These are phyloP conservation scores for Apus apus DNA, from an alignment of 2,113 vertebrate species.

Conservation along the genomic window DNA sequence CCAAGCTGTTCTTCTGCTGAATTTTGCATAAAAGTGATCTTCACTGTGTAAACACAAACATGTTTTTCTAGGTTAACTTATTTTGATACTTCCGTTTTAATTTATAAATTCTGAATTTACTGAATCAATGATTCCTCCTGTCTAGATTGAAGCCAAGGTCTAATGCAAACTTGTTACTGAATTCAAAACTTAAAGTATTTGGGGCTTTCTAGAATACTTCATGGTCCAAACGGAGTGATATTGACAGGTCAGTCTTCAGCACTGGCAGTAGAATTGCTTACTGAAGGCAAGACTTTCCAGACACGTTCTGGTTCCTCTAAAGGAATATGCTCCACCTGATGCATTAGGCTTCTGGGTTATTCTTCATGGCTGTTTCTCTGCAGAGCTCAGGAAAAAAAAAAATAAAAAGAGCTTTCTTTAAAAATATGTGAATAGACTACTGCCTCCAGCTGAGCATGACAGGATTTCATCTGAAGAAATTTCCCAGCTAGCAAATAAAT, in stretches of 20 bases:
- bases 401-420: neutral
- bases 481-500: neutral
- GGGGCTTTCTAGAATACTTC: neutral
- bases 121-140: neutral
- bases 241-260: neutral
- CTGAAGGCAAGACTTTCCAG: neutral
- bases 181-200: neutral
- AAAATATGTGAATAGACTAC: neutral
- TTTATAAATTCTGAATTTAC: constrained; percentile 3
- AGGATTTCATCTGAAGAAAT: neutral
- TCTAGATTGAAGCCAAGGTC: neutral
- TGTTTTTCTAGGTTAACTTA: neutral
- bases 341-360: neutral
- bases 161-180: neutral
- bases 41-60: neutral
- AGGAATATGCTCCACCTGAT: neutral
- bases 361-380: neutral
- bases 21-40: constrained; percentile 16
- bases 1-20: neutral
- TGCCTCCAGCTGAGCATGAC: neutral
- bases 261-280: neutral
- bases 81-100: neutral
- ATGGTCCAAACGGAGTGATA: neutral
- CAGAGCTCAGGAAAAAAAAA: neutral
- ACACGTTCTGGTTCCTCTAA: neutral